Evolutionary conservation across 2,888 invertebrate genomes (phyloP).

Genomic region (Dolichopus griseipennis): DNA sequence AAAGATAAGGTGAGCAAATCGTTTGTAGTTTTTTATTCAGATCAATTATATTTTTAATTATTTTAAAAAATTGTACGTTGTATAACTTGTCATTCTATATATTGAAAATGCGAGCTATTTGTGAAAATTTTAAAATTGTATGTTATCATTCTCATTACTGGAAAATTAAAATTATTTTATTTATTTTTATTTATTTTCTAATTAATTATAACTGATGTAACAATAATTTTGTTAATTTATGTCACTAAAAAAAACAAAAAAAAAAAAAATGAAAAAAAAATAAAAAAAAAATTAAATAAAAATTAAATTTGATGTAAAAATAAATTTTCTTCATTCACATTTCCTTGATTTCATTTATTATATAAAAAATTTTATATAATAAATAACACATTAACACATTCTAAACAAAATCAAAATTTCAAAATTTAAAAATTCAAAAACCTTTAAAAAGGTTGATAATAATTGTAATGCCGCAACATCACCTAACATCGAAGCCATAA

Average conservation of each 20-base stretch:
- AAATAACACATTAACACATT: neutral
- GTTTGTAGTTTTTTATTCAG: neutral
- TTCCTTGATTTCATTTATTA: neutral
- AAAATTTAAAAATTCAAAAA: neutral
- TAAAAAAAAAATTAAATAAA: slow-evolving; percentile 11
- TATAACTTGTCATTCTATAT: neutral
- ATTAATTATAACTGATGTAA: no score
- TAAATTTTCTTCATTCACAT: slow-evolving; percentile 9
- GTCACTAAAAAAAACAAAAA: no score
- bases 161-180: no score
- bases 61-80: neutral
- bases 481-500: slow-evolving; percentile 31
- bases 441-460: slow-evolving; percentile 47
- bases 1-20: slow-evolving; percentile 39
- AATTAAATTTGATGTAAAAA: neutral
- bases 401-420: neutral
- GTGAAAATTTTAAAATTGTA: no score
- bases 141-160: no score
- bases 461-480: slow-evolving; percentile 60
- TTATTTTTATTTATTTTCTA: no score
- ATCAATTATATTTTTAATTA: neutral
- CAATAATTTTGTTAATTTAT: no score
- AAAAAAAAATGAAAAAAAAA: neutral
- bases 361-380: neutral
- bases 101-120: neutral